phyloP scores from a whole-genome alignment of 2,888 invertebrate species.

The Euplagia quadripunctaria region DNA sequence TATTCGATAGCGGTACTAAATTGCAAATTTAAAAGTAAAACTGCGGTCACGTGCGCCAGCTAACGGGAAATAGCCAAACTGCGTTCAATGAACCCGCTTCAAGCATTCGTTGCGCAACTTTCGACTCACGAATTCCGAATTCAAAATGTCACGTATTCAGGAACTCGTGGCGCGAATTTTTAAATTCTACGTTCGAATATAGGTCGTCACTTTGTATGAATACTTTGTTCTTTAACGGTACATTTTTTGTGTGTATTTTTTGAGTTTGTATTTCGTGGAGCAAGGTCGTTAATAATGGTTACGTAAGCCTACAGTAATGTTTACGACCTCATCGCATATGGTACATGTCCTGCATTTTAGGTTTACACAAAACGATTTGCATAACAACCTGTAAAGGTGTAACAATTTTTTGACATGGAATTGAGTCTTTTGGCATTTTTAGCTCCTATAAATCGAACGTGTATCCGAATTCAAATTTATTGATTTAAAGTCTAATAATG shows the following conservation, averaged over 20 bases:
- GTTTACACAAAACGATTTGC: constrained; percentile 6
- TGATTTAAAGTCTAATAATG: neutral
- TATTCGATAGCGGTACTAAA: constrained; percentile 78
- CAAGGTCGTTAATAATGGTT: constrained; percentile 48
- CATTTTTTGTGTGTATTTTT: constrained; percentile 38
- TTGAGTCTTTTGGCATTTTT: neutral
- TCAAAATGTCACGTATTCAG: constrained; percentile 59
- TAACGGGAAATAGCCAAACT: constrained; percentile 83
- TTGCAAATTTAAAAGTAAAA: constrained; percentile 84
- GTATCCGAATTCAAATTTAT: neutral
- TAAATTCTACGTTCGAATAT: constrained; percentile 66
- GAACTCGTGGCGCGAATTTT: constrained; percentile 73
- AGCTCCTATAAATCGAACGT: neutral
- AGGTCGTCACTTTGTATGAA: constrained; percentile 72
- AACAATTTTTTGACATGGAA: constrained; percentile 5
- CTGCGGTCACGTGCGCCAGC: constrained; percentile 75
- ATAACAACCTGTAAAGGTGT: constrained; percentile 1
- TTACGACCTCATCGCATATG: constrained; percentile 24
- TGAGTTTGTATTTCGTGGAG: constrained; percentile 38
- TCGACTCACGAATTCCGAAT: constrained; percentile 54
- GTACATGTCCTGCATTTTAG: constrained; percentile 30
- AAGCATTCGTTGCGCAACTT: constrained; percentile 69
- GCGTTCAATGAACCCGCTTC: constrained; percentile 75
- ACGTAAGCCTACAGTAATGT: constrained; percentile 38
- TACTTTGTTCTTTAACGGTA: constrained; percentile 51